Evolutionary conservation across 2,888 invertebrate species (phyloP).

Genomic region (Diaprepes abbreviatus): DNA sequence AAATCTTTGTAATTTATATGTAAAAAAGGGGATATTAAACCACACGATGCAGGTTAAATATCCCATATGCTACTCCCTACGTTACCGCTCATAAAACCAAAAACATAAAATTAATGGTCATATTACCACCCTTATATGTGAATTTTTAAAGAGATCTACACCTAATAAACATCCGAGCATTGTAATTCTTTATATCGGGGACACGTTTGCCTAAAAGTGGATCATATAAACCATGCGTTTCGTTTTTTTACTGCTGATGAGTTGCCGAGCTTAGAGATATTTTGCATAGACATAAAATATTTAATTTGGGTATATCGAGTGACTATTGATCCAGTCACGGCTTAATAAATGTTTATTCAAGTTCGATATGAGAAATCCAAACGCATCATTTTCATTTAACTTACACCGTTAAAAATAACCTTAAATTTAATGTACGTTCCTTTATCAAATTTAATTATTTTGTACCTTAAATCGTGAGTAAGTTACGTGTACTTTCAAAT

Average conservation of each 20-base stretch:
- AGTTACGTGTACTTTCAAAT: too few relatives aligned
- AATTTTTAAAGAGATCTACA: constrained; percentile 18
- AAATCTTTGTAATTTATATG: not conserved
- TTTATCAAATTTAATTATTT: too few relatives aligned
- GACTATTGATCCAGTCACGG: too few relatives aligned
- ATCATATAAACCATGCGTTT: not conserved
- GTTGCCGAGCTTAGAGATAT: not conserved
- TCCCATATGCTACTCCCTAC: constrained; percentile 1
- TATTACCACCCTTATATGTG: constrained; percentile 21
- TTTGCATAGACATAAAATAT: not conserved
- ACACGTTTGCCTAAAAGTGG: not conserved
- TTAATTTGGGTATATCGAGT: too few relatives aligned
- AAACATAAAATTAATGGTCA: constrained; percentile 26
- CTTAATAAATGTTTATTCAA: too few relatives aligned
- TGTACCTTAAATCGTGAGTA: too few relatives aligned
- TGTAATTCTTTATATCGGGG: constrained; percentile 1
- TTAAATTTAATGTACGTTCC: too few relatives aligned
- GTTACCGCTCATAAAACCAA: constrained; percentile 23
- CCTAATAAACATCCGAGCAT: constrained; percentile 22
- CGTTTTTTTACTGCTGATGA: constrained; percentile 2
- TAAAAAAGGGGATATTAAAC: not conserved
- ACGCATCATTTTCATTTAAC: too few relatives aligned
- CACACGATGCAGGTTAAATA: constrained; percentile 11
- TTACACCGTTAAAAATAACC: too few relatives aligned
- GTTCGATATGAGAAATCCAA: too few relatives aligned